Evolutionary conservation across 2,113 vertebrate genomes (phyloP).

Genomic region (Perca flavescens): DNA sequence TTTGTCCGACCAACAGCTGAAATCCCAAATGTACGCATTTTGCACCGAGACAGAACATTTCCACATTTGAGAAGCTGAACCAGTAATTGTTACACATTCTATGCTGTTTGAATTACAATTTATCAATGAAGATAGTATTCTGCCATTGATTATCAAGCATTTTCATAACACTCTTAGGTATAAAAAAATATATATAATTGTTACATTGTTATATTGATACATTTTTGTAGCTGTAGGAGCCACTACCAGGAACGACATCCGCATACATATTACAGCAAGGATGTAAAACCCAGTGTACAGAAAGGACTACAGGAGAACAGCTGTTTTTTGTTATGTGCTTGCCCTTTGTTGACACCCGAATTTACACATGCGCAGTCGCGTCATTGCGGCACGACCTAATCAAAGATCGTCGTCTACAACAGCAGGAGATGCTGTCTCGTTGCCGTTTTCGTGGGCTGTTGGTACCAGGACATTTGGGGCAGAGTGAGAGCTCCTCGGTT

Average conservation of each 20-base stretch:
- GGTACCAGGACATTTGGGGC: neutral
- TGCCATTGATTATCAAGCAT: too few species aligned
- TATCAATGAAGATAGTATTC: too few species aligned
- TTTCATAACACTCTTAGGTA: too few species aligned
- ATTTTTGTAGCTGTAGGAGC: neutral
- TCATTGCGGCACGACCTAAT: neutral
- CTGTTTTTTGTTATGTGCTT: too few species aligned
- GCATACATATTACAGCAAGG: neutral
- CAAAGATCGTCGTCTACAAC: slow-evolving; percentile 28
- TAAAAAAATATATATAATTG: too few species aligned
- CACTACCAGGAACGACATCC: neutral
- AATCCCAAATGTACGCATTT: too few species aligned
- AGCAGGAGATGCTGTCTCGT: fast-evolving
- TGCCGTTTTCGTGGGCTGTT: neutral
- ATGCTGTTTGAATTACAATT: too few species aligned
- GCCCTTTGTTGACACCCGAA: neutral
- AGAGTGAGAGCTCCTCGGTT: slow-evolving; percentile 46
- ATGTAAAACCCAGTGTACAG: neutral
- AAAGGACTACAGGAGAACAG: neutral
- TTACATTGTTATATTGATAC: neutral
- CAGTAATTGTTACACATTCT: too few species aligned
- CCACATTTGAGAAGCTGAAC: too few species aligned
- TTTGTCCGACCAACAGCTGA: too few species aligned
- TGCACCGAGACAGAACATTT: too few species aligned
- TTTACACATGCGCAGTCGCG: slow-evolving; percentile 17